Conservation (phyloP, 2,888 invertebrate species). For the Thera obeliscata region DNA sequence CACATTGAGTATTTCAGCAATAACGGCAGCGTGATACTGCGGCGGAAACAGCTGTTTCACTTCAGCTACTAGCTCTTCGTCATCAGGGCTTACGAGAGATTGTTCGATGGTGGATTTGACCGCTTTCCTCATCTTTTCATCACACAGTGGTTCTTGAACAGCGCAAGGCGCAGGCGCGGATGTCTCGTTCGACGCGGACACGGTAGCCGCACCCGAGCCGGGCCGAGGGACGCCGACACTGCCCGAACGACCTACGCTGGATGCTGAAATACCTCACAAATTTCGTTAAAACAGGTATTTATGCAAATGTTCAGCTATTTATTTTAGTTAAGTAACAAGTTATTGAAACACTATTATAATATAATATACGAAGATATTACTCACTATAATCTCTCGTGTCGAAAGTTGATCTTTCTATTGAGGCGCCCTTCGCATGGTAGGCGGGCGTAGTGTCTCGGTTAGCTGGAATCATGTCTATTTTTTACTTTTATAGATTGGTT, state of each 20-base stretch:
- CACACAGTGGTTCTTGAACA: slow-evolving; percentile 65
- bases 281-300: too few species aligned
- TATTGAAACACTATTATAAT: too few species aligned
- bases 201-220: slow-evolving; percentile 44
- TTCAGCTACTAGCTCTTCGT: slow-evolving; percentile 64
- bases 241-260: slow-evolving; percentile 61
- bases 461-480: slow-evolving; percentile 52
- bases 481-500: slow-evolving; percentile 20
- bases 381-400: slow-evolving; percentile 75
- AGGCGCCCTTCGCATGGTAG: slow-evolving; percentile 77
- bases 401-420: slow-evolving; percentile 79
- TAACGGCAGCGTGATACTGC: slow-evolving; percentile 67
- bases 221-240: slow-evolving; percentile 64
- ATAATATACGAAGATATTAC: slow-evolving; percentile 40
- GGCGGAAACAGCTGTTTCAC: slow-evolving; percentile 61
- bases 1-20: slow-evolving; percentile 69
- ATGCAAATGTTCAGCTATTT: too few species aligned
- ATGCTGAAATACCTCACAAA: slow-evolving; percentile 17
- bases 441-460: slow-evolving; percentile 67
- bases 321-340: too few species aligned
- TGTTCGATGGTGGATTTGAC: slow-evolving; percentile 66
- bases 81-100: slow-evolving; percentile 62
- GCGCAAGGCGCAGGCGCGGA: slow-evolving; percentile 44
- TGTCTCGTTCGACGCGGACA: slow-evolving; percentile 34
- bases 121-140: slow-evolving; percentile 59